These are phyloP conservation scores for Morus bassanus DNA, from an alignment of 2,797 vertebrate genomes.

Conservation along the genomic window DNA sequence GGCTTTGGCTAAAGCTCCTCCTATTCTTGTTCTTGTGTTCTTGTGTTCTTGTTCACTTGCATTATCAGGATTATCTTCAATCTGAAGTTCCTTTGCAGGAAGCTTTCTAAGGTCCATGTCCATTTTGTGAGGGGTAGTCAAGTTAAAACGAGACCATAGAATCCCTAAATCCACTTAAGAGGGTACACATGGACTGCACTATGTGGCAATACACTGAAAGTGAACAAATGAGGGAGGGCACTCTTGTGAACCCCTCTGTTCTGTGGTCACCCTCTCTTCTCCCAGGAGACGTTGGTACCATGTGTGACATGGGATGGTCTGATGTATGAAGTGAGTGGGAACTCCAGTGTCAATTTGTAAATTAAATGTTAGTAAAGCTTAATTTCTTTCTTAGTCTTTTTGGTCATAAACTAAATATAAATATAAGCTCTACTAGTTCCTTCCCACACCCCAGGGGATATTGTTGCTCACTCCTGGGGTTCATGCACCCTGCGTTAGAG, in stretches of 20 bases:
- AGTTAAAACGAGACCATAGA: neutral
- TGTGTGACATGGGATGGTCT: fast-evolving
- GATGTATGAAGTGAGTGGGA: neutral
- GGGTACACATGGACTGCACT: neutral
- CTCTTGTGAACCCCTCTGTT: too few relatives aligned
- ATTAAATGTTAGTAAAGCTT: neutral
- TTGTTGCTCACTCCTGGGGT: neutral
- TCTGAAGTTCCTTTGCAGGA: neutral
- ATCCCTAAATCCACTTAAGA: neutral
- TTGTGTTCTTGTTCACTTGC: neutral
- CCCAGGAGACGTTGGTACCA: neutral
- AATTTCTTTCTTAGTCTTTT: neutral
- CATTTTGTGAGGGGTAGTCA: neutral
- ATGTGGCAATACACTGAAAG: neutral
- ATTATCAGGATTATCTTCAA: neutral
- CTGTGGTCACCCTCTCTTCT: neutral
- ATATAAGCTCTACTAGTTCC: neutral
- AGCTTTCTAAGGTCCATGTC: neutral
- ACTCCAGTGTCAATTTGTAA: neutral
- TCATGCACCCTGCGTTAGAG: fast-evolving
- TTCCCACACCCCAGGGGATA: neutral
- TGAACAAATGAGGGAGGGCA: neutral
- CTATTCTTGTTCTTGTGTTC: neutral
- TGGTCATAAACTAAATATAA: neutral
- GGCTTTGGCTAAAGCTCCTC: neutral